Evolutionary conservation across 2,888 invertebrate genomes (phyloP), one percentile per base, ranked within the genome.

Genomic region (Diloba caeruleocephala): DNA sequence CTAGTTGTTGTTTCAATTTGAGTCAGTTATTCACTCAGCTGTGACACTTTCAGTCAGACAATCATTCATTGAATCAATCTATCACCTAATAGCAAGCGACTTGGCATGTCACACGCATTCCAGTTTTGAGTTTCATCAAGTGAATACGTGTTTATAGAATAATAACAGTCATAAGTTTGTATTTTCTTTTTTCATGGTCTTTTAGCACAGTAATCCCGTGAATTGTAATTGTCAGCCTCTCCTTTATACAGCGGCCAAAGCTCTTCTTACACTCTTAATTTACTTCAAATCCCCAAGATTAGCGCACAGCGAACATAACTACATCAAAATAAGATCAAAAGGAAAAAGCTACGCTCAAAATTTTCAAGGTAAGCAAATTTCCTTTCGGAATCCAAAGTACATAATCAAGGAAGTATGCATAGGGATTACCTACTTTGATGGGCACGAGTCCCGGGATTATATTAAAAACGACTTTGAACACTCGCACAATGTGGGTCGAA

Each of bases 391-490:
- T 48, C 17, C 32, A 26, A 62, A 62, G 63, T 38, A 71, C 61
- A 67, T 60, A 60, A 50, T 55, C 39, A 59, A 44, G 46, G 44
- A 42, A 66, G 46, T 65, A 55, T 51, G 53, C 59, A 48, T 53
- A 45, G 52, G 50, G 61, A 59, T 66, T 66, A 60, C 37, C 10
- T 32, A 46, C 46, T 55, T 33, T 49, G 48, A 52, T 48, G 37
- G 46, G 31, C 34, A 6, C 34, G 37, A 48, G 42, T 25, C 1
- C 26, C 17, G 14, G 44, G 43, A 56, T 61, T 56, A 67, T 71
- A 71, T 66, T 71, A 60, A 71, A 71, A 71, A 51, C 42, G 68
- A 53, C 62, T 71, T 66, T 31, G 12, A 32, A 34, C 58, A 60
- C 62, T 60, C 37, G 41, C 68, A n/a, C 67, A 56, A 36, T 48